phyloP scores from a whole-genome alignment of 2,113 vertebrate species.

The Scomber colias region DNA sequence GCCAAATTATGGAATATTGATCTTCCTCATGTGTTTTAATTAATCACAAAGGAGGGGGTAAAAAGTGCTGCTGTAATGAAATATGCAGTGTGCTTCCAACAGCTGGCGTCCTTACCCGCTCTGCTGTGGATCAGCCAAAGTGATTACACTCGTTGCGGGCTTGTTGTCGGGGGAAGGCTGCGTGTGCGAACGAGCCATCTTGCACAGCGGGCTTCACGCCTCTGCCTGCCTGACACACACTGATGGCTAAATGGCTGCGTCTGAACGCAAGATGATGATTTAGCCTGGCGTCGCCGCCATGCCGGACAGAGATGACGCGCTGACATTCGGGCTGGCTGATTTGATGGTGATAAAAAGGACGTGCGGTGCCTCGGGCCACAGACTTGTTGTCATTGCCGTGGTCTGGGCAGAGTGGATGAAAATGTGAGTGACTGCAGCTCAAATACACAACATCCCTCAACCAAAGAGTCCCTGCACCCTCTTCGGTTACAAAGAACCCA shows the following conservation, averaged over 20 bases:
- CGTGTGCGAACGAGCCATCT: conserved; percentile 35
- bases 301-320: conserved; percentile 60
- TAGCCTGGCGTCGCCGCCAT: conserved; percentile 61
- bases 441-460: conserved; percentile 63
- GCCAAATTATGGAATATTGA: conserved; percentile 70
- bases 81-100: conserved; percentile 50
- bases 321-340: conserved; percentile 73
- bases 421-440: conserved; percentile 69
- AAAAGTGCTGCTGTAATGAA: conserved; percentile 59
- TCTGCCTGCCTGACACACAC: conserved; percentile 60
- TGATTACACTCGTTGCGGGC: conserved; percentile 41
- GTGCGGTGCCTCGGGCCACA: conserved; percentile 56
- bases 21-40: conserved; percentile 72
- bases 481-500: conserved; percentile 58
- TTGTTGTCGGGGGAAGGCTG: conserved; percentile 16
- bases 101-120: conserved; percentile 50
- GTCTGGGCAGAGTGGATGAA: conserved; percentile 51
- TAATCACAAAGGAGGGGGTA: conserved; percentile 54
- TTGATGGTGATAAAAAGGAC: conserved; percentile 77
- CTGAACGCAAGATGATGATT: conserved; percentile 71
- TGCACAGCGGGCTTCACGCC: conserved; percentile 51
- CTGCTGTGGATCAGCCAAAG: conserved; percentile 54
- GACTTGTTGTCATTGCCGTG: conserved; percentile 67
- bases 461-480: conserved; percentile 40
- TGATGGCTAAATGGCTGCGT: conserved; percentile 70